Evolutionary conservation across 2,888 invertebrate genomes (phyloP).

Genomic region (Agonopterix heracliana): DNA sequence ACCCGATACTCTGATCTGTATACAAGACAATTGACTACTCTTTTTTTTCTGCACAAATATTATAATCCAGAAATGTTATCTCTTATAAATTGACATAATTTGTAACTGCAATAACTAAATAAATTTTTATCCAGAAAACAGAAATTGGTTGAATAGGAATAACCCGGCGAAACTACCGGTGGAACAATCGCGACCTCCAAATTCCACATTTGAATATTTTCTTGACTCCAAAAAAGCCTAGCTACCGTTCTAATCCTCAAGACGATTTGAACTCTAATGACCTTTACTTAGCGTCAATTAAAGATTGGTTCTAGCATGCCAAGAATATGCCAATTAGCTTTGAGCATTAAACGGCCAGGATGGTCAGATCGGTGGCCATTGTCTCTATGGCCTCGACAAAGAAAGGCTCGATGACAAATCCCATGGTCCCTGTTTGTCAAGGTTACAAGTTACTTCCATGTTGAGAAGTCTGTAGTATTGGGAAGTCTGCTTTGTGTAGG

Average conservation of each 20-base stretch:
- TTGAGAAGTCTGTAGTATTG: slow-evolving; percentile 30
- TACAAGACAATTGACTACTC: too few relatives aligned
- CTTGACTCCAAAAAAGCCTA: slow-evolving; percentile 25
- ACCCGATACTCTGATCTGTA: too few relatives aligned
- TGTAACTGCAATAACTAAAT: too few relatives aligned
- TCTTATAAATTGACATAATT: too few relatives aligned
- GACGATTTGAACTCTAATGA: slow-evolving; percentile 13
- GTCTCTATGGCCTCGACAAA: slow-evolving; percentile 58
- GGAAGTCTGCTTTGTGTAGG: slow-evolving; percentile 14
- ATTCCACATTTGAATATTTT: slow-evolving; percentile 64
- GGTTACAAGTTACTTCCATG: slow-evolving; percentile 46
- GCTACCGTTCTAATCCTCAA: slow-evolving; percentile 12
- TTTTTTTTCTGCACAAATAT: too few relatives aligned
- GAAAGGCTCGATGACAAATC: slow-evolving; percentile 62
- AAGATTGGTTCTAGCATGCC: slow-evolving; percentile 15
- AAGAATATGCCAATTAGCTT: slow-evolving; percentile 44
- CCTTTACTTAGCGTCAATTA: slow-evolving; percentile 7
- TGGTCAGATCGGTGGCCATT: slow-evolving; percentile 54
- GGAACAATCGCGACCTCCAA: slow-evolving; percentile 67
- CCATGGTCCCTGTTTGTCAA: slow-evolving; percentile 48
- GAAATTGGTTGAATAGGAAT: slow-evolving; percentile 3
- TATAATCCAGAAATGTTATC: too few relatives aligned
- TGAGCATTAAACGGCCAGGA: slow-evolving; percentile 54
- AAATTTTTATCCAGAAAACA: too few relatives aligned
- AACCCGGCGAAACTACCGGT: slow-evolving; percentile 9